Percentiles rank a stretch among this genome's conserved stretches.
phyloP scores from a whole-genome alignment of 2,888 invertebrate species.

The Aphidoletes aphidimyza region DNA sequence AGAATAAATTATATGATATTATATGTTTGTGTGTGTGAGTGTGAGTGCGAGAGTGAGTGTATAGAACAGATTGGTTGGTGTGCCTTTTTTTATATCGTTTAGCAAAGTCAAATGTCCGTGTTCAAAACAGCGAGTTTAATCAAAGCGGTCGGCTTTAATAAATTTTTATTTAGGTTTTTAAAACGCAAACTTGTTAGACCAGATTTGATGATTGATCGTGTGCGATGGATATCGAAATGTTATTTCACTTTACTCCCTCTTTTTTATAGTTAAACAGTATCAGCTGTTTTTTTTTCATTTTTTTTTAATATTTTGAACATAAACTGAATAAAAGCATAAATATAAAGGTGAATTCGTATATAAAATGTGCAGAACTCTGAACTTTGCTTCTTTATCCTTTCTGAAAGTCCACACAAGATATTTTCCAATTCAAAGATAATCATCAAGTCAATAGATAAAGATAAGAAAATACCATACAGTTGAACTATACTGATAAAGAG shows the following conservation, averaged over 20 bases:
- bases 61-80: no score
- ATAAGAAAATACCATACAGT: no score
- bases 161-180: not conserved
- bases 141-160: not conserved
- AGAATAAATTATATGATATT: no score
- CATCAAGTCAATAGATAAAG: no score
- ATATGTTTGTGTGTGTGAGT: no score
- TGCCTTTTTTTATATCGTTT: no score
- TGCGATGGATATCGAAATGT: not conserved
- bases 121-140: no score
- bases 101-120: no score
- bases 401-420: not conserved
- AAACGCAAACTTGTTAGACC: conserved; percentile 24
- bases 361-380: not conserved
- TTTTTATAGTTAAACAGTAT: not conserved
- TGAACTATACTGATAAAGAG: no score
- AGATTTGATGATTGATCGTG: conserved; percentile 6
- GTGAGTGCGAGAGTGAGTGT: no score
- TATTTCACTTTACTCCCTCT: not conserved
- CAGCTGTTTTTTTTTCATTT: not conserved
- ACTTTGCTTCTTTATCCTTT: not conserved
- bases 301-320: not conserved
- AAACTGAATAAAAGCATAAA: not conserved
- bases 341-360: not conserved
- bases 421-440: no score